Evolutionary conservation across 2,888 invertebrate genomes (phyloP).

Genomic region (Megalurothrips usitatus): DNA sequence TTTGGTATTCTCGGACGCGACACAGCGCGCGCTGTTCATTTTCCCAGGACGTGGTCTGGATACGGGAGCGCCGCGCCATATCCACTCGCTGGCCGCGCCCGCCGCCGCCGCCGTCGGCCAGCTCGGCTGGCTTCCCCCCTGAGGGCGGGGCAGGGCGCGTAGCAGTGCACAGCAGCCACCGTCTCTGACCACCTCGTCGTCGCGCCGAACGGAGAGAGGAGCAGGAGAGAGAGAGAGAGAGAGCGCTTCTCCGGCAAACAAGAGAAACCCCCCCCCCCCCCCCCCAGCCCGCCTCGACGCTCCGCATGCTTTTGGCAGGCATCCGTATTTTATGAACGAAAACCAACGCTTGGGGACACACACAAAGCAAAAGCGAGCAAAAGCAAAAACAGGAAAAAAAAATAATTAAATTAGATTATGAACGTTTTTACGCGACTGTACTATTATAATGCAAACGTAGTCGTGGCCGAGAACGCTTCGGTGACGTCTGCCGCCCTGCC

Average conservation of each 20-base stretch:
- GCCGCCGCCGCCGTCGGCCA: neutral
- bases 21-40: conserved; percentile 8
- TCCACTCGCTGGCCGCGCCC: neutral
- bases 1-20: neutral
- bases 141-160: neutral
- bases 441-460: too few relatives aligned
- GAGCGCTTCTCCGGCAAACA: too few relatives aligned
- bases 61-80: neutral
- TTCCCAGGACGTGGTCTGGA: conserved; percentile 14
- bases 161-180: too few relatives aligned
- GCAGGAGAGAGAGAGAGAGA: neutral
- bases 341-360: too few relatives aligned
- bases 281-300: too few relatives aligned
- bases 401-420: neutral
- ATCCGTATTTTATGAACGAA: too few relatives aligned
- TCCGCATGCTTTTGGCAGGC: too few relatives aligned
- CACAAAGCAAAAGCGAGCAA: too few relatives aligned
- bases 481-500: neutral
- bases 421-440: neutral
- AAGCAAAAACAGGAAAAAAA: neutral
- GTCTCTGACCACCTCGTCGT: too few relatives aligned
- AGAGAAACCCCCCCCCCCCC: too few relatives aligned
- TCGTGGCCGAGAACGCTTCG: too few relatives aligned
- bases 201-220: too few relatives aligned
- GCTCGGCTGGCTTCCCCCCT: neutral